Percentiles rank a stretch among this genome's conserved stretches.
Conservation (phyloP, 2,797 vertebrate genomes). For the Siniperca undulata region DNA sequence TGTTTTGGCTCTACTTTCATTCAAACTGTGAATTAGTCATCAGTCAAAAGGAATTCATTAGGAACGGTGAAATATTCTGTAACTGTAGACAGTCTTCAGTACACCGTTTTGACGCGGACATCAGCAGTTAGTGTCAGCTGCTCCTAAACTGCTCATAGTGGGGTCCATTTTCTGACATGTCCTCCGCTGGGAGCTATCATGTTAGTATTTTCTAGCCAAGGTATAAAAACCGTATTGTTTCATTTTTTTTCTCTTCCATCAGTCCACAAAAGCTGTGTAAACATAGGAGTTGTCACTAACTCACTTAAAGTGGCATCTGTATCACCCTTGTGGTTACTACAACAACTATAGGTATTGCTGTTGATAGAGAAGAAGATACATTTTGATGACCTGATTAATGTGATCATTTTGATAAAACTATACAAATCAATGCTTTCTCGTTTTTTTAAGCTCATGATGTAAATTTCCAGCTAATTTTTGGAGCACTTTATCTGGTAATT, state of each 20-base stretch:
- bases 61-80: neutral
- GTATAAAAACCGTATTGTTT: conserved; percentile 31
- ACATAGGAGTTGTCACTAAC: conserved; percentile 15
- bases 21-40: neutral
- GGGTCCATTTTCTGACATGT: conserved; percentile 51
- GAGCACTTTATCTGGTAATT: conserved; percentile 26
- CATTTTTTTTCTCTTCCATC: conserved; percentile 1
- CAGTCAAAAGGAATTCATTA: conserved; percentile 2
- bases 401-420: neutral
- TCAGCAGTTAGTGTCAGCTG: conserved; percentile 53
- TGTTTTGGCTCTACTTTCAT: neutral
- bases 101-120: conserved; percentile 16
- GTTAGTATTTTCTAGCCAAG: conserved; percentile 41
- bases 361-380: neutral
- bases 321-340: neutral
- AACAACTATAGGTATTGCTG: neutral
- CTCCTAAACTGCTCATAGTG: conserved; percentile 24
- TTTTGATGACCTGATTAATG: neutral
- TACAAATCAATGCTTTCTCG: neutral
- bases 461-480: conserved; percentile 28
- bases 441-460: neutral
- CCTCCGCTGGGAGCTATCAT: conserved; percentile 48
- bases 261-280: neutral
- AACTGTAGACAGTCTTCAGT: neutral
- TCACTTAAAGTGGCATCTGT: conserved; percentile 10